These are phyloP conservation scores for Monopis laevigella DNA, from an alignment of 2,888 invertebrate genomes.

Conservation along the genomic window DNA sequence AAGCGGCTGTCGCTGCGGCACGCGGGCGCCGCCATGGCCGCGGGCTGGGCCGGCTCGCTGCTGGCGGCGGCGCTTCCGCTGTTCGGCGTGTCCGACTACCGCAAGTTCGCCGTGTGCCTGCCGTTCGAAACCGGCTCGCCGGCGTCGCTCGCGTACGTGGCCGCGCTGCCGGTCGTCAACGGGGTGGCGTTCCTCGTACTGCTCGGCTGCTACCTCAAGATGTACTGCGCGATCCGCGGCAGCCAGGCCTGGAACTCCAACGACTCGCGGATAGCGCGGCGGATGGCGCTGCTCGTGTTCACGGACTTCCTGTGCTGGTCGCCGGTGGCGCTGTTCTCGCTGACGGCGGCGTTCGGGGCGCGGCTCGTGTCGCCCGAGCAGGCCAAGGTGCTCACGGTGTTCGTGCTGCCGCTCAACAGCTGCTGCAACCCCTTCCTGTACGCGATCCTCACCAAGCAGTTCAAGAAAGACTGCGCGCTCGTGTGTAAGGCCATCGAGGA, in stretches of 20 bases:
- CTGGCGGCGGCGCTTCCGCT: constrained; percentile 89
- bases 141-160: constrained; percentile 86
- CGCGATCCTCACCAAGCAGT: constrained; percentile 97
- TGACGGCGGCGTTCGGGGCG: constrained; percentile 92
- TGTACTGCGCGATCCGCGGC: constrained; percentile 98
- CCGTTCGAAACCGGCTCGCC: constrained; percentile 90
- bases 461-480: constrained; percentile 96
- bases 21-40: constrained; percentile 90
- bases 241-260: constrained; percentile 98
- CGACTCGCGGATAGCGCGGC: constrained; percentile 94
- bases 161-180: constrained; percentile 90
- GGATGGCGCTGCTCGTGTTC: constrained; percentile 96
- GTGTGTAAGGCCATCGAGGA: constrained; percentile 97
- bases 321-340: constrained; percentile 94
- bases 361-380: constrained; percentile 93
- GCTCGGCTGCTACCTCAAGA: constrained; percentile 95
- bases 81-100: constrained; percentile 92
- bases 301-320: constrained; percentile 99
- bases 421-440: constrained; percentile 98
- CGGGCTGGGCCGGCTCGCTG: constrained; percentile 92
- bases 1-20: constrained; percentile 90
- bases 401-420: constrained; percentile 94
- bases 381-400: constrained; percentile 96
- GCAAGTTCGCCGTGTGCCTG: constrained; percentile 95
- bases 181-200: constrained; percentile 93